These are phyloP conservation scores for Dendronephthya gigantea DNA, from an alignment of 64 coral and sea anemone species.

Conservation along the genomic window DNA sequence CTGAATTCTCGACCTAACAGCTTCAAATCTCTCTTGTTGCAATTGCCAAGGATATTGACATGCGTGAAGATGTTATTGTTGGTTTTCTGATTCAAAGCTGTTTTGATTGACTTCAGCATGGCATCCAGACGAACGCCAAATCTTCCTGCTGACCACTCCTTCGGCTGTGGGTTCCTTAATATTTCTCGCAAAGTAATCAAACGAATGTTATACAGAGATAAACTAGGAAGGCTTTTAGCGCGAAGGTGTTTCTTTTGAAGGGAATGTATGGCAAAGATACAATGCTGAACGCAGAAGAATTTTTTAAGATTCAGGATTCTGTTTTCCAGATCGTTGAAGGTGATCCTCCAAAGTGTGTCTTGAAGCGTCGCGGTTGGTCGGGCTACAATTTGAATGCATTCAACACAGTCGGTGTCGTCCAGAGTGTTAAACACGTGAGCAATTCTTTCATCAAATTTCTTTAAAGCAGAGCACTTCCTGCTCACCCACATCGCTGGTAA, in stretches of 20 bases:
- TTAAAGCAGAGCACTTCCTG: not conserved
- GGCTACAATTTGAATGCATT: not conserved
- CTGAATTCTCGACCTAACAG: not conserved
- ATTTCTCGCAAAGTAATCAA: not conserved
- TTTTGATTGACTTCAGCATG: not conserved
- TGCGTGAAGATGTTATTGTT: not conserved
- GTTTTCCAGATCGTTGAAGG: constrained; percentile 11
- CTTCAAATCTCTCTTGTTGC: not conserved
- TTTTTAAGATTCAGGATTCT: not conserved
- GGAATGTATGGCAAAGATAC: not conserved
- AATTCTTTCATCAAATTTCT: constrained; percentile 8
- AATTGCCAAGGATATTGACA: not conserved
- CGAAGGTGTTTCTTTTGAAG: not conserved
- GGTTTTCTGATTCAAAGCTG: not conserved
- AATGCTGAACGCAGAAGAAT: not conserved
- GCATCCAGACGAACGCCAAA: not conserved
- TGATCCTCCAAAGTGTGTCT: not conserved
- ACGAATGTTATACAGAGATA: not conserved
- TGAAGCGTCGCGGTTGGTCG: not conserved
- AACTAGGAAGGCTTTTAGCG: not conserved
- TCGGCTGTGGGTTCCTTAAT: not conserved
- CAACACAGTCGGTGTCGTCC: not conserved
- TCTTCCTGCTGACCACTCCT: not conserved
- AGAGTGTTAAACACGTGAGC: not conserved
- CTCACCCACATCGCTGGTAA: not conserved